Base-by-base conservation (phyloP, 2,113 vertebrate species). In the Cephalopterus ornatus region DNA sequence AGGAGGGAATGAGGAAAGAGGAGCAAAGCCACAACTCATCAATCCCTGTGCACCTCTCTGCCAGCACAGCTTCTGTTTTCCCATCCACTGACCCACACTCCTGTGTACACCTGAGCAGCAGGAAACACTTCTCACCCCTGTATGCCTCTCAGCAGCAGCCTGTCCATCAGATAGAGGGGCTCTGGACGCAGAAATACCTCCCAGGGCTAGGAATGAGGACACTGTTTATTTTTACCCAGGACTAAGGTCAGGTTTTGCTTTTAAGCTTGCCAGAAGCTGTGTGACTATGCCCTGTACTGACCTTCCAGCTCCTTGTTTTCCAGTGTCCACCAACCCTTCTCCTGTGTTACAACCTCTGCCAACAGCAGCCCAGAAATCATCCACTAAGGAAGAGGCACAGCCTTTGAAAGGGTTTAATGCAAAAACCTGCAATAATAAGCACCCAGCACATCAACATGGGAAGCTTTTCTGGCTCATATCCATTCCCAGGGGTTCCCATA, bases 31-130 rank as follows among this genome's bases (percentile, higher is more conserved):
- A 33, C 52, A 39, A 0, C 39, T 30, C 42, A 1, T 18, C 2
- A 3, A 3, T 22, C 44, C 5, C 2, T 0, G n/a, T 5, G 50
- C 9, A 24, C 3, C 1, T 2, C 37, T 71, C 61, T 92, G 50
- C 53, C 72, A 87, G 50, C 41, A 46, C 11, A 5, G 12, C 46
- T 66, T 28, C 73, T 84, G 67, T 12, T 47, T 42, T 41, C 20
- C 71, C 58, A 56, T 3, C 42, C 2, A 0, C 52, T 78, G 81
- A 15, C 16, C 77, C 59, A 21, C 0, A 0, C 15, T 46, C 18
- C 58, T 37, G 14, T 0, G 11, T 3, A 12, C 35, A 11, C n/a
- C 81, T 75, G 70, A 13, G 5, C 77, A 14, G 37, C 2, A 3
- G 44, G 32, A 50, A 85, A 30, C 75, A 10, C 4, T 24, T 50